These are phyloP conservation scores for Nudaria mundana DNA, from an alignment of 2,888 invertebrate species.

Conservation along the genomic window DNA sequence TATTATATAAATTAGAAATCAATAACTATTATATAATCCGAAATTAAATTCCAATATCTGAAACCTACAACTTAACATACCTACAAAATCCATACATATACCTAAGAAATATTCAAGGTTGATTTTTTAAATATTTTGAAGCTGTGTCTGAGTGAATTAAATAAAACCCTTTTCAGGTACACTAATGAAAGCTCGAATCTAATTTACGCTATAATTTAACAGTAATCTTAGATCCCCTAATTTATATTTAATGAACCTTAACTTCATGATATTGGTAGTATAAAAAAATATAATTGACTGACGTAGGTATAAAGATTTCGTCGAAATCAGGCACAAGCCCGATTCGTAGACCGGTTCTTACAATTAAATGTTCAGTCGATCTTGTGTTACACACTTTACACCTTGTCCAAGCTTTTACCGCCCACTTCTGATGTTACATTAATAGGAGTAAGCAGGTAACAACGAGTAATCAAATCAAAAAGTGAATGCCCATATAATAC, in stretches of 20 bases:
- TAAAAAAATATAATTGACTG: slow-evolving; percentile 53
- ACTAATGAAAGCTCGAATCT: not conserved
- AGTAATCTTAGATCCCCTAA: slow-evolving; percentile 6
- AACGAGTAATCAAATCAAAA: no score
- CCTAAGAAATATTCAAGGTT: no score
- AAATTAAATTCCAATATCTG: no score
- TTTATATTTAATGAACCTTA: slow-evolving; percentile 39
- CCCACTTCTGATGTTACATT: slow-evolving; percentile 23
- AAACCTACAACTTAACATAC: no score
- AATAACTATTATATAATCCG: no score
- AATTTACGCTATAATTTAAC: not conserved
- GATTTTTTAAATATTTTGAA: no score
- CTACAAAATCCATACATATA: no score
- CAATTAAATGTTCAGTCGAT: slow-evolving; percentile 3
- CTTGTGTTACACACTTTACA: slow-evolving; percentile 11
- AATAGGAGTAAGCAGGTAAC: slow-evolving; percentile 20
- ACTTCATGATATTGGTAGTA: slow-evolving; percentile 33
- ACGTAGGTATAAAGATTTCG: slow-evolving; percentile 33
- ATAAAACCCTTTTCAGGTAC: no score
- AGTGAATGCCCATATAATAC: no score
- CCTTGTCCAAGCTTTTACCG: slow-evolving; percentile 20
- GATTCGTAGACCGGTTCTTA: slow-evolving; percentile 47
- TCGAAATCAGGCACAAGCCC: slow-evolving; percentile 44
- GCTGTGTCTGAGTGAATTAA: no score
- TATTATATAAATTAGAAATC: no score